phyloP scores from a whole-genome alignment of 1,140 invertebrate species.

The Zaprionus lachaisei region DNA sequence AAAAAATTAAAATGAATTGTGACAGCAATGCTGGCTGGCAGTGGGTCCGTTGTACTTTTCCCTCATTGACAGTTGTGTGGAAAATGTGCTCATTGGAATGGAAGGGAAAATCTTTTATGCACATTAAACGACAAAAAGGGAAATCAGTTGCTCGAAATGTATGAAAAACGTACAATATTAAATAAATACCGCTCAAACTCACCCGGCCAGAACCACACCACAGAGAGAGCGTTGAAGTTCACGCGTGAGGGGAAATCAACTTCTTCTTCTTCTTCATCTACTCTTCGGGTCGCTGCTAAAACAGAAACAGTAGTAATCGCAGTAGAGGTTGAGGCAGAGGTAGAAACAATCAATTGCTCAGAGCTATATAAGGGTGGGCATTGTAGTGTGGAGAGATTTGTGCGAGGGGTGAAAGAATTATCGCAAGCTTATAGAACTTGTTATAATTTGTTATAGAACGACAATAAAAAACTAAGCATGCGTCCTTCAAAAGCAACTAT shows the following conservation, averaged over 20 bases:
- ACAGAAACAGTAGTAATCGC: conserved; percentile 5
- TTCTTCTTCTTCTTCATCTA: conserved; percentile 3
- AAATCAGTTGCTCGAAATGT: conserved; percentile 77
- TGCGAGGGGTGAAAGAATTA: conserved; percentile 29
- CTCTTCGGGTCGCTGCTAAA: conserved; percentile 16
- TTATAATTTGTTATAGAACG: not conserved
- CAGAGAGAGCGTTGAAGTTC: conserved; percentile 70
- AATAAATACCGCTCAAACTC: conserved; percentile 65
- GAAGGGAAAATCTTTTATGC: conserved; percentile 83
- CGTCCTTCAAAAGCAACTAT: not conserved
- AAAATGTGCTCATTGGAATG: conserved; percentile 78
- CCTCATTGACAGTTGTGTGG: conserved; percentile 77
- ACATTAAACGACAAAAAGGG: conserved; percentile 82
- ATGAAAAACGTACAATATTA: conserved; percentile 79
- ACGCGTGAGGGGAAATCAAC: conserved; percentile 62
- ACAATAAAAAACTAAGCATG: not conserved
- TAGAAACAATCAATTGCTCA: conserved; percentile 30
- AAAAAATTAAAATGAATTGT: conserved; percentile 65
- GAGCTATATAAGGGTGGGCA: conserved; percentile 1
- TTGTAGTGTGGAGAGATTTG: conserved; percentile 2
- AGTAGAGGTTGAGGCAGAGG: conserved; percentile 6
- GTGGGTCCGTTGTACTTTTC: conserved; percentile 48
- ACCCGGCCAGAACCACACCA: conserved; percentile 53
- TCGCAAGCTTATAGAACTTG: conserved; percentile 12
- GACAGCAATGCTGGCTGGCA: conserved; percentile 45